Conservation (phyloP, 2,888 invertebrate species). For the Pachydiplax longipennis region DNA sequence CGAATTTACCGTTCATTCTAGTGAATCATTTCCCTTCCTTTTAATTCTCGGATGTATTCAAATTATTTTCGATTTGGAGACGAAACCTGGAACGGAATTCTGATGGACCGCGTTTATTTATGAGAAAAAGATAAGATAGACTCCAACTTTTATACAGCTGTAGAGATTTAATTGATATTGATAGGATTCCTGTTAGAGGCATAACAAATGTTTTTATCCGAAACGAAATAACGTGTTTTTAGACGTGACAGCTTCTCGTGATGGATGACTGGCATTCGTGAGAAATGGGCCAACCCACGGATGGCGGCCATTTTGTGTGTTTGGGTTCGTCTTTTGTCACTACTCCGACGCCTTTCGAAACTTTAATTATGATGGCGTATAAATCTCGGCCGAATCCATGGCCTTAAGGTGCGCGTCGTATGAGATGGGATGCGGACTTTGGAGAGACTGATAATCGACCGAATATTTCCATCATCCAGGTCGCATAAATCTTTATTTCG, state of each 20-base stretch:
- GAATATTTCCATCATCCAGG: not conserved
- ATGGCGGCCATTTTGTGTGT: not conserved
- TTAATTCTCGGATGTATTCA: too few species aligned
- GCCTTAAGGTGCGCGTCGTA: too few species aligned
- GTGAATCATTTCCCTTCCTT: too few species aligned
- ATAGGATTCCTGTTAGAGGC: not conserved
- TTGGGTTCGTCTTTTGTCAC: not conserved
- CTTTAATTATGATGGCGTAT: not conserved
- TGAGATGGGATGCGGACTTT: not conserved
- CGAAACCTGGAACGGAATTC: not conserved
- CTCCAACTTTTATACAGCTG: not conserved
- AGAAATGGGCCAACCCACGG: not conserved
- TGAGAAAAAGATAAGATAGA: not conserved
- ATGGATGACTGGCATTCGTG: not conserved
- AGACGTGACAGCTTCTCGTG: not conserved
- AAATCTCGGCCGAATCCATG: not conserved
- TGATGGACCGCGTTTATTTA: not conserved
- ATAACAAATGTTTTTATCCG: not conserved
- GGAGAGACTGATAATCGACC: not conserved
- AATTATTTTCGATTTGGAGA: not conserved
- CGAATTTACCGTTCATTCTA: too few species aligned
- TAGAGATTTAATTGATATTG: not conserved
- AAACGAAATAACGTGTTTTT: not conserved
- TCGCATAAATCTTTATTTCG: not conserved
- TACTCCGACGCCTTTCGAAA: not conserved